These are phyloP conservation scores for Tyrannus savana DNA, from an alignment of 2,113 vertebrate genomes.

Conservation along the genomic window DNA sequence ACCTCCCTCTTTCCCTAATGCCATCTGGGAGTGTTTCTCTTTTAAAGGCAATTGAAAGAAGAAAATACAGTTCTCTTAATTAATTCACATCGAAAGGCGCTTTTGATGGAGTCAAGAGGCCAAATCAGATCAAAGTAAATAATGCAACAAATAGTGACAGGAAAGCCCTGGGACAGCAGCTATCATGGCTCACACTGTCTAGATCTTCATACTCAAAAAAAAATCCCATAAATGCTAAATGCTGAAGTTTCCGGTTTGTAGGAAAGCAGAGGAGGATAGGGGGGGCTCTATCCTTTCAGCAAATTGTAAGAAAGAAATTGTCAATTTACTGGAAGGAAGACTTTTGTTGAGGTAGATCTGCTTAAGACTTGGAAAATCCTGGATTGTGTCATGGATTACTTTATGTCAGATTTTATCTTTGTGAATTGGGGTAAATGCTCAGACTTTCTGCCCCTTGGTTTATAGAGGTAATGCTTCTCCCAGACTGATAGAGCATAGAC, in stretches of 20 bases:
- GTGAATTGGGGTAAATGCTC: background rate
- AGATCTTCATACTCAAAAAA: background rate
- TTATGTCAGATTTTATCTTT: background rate
- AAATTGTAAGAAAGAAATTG: background rate
- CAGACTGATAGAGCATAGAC: fast-evolving
- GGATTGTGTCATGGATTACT: background rate
- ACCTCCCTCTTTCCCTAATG: background rate
- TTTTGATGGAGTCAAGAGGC: conserved; percentile 9
- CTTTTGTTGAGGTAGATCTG: background rate
- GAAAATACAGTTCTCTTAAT: conserved; percentile 27
- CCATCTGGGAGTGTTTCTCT: background rate
- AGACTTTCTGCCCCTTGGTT: background rate
- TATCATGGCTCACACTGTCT: background rate
- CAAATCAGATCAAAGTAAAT: conserved; percentile 29
- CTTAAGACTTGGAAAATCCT: background rate
- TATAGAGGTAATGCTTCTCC: fast-evolving
- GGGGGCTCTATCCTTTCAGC: background rate
- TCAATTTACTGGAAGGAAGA: background rate
- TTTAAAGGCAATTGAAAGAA: background rate
- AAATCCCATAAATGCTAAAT: background rate
- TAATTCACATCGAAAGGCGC: background rate
- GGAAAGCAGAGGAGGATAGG: background rate
- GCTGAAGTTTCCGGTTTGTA: background rate
- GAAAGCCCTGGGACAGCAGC: background rate
- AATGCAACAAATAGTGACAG: background rate